Conservation (phyloP, 1,140 invertebrate species). For the Scaptodrosophila lebanonensis region DNA sequence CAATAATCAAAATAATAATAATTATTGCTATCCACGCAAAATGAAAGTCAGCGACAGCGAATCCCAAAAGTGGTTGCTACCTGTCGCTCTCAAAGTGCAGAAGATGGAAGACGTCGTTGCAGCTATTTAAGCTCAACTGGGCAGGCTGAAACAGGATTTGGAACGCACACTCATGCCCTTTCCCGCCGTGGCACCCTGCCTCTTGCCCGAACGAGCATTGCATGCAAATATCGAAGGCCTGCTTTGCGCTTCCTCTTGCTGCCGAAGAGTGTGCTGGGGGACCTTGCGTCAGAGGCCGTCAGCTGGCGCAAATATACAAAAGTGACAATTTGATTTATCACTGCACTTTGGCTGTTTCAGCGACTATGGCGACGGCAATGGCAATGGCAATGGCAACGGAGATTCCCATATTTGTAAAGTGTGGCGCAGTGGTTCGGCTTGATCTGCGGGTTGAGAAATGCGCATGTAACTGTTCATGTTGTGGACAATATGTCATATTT, state of each 20-base stretch:
- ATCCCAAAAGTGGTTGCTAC: no score
- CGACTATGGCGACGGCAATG: background rate
- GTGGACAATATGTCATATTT: conserved; percentile 59
- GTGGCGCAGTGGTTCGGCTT: no score
- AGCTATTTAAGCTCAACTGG: background rate
- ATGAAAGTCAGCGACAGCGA: conserved; percentile 32
- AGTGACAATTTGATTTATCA: conserved; percentile 76
- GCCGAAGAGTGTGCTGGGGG: conserved; percentile 20
- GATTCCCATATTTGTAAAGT: background rate
- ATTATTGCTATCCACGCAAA: conserved; percentile 40
- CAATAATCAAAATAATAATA: conserved; percentile 65
- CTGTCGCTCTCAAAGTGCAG: conserved; percentile 2
- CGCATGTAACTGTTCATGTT: conserved; percentile 58
- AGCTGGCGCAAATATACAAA: conserved; percentile 65
- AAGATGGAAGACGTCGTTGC: no score
- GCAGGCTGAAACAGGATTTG: no score
- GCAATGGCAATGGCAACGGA: background rate
- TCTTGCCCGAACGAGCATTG: conserved; percentile 13
- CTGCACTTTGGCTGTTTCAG: conserved; percentile 63
- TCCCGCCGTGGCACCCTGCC: conserved; percentile 2
- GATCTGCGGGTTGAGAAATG: conserved; percentile 33
- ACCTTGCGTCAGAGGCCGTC: conserved; percentile 37
- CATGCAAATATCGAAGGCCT: conserved; percentile 39
- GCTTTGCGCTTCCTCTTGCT: conserved; percentile 23
- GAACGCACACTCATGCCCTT: background rate